phyloP scores from a whole-genome alignment of 2,888 invertebrate species.

The Meta bourneti region DNA sequence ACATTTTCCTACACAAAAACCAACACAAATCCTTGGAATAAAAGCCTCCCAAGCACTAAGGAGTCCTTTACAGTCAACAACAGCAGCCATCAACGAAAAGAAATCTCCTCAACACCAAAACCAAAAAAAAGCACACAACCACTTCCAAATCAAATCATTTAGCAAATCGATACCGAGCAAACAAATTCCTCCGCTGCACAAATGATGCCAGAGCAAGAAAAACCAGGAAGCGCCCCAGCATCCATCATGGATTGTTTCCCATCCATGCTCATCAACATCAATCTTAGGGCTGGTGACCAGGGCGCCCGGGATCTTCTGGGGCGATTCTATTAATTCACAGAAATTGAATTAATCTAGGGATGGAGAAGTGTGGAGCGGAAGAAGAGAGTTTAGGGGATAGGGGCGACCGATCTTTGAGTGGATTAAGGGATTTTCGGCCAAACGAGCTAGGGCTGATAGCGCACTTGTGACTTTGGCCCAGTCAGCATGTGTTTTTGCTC shows the following conservation, averaged over 20 bases:
- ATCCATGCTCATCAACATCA: constrained; percentile 7
- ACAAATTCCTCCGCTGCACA: too few relatives aligned
- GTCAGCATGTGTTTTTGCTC: not conserved
- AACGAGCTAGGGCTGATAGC: not conserved
- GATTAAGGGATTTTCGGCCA: constrained; percentile 18
- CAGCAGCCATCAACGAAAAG: not conserved
- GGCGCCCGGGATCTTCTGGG: constrained; percentile 19
- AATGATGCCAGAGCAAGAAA: not conserved
- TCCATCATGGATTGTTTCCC: not conserved
- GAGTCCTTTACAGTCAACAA: not conserved
- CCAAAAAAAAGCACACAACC: not conserved
- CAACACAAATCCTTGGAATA: not conserved
- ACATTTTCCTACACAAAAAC: not conserved
- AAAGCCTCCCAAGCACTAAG: not conserved
- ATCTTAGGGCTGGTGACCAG: not conserved
- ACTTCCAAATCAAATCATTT: not conserved
- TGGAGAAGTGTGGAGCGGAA: not conserved
- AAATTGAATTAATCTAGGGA: constrained; percentile 42
- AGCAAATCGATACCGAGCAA: not conserved
- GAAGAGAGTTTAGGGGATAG: constrained; percentile 3
- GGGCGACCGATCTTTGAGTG: constrained; percentile 8
- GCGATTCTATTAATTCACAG: constrained; percentile 45
- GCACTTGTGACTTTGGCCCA: not conserved
- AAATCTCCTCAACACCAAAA: not conserved
- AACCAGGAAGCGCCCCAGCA: not conserved